Base-by-base conservation (phyloP, 2,113 vertebrate species). In the Origma solitaria region DNA sequence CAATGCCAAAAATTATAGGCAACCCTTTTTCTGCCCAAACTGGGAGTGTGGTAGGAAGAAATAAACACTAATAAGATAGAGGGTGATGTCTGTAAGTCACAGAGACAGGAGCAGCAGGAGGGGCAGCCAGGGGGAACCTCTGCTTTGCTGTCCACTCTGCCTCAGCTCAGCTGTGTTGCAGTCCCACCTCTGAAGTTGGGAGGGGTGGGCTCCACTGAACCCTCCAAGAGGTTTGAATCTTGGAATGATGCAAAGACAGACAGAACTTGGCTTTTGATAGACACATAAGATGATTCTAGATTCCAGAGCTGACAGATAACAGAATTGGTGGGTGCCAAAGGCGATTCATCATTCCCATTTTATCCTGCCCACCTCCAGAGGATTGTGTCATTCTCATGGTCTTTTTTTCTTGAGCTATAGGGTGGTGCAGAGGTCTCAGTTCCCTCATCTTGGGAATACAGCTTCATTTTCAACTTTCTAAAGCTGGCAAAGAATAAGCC, bases 81-180 rank as follows among this genome's bases (percentile, higher is more conserved):
- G 18, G 2, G 6, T 2, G 2, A 33, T 80, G 20, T 40, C 40
- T 1, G 0, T 45, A 56, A 47, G 10, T 20, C 31, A 86, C 57
- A 90, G 47, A 54, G 50, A 54, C 31, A 75, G 33, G 31, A 44
- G 24, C 56, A 85, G 42, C 19, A 72, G 58, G n/a, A 86, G 45
- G 13, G 7, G 16, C 30, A 88, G n/a, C 13, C 51, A 56, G 57
- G 73, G 28, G 2, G 5, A 3, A 33, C 23, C 30, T 66, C 37
- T 79, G n/a, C 35, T 51, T 33, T 78, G 22, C 25, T 7, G 19
- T 54, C 38, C 6, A 1, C 22, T 44, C 47, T 0, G 0, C 25
- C 28, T 73, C 42, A 66, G 40, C 49, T 80, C 44, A 49, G 13
- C 33, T 62, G 19, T 27, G 5, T 47, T 64, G 14, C 40, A 83